Evolutionary conservation across 1,140 invertebrate genomes (phyloP).

Genomic region (Bombus pyrosoma): DNA sequence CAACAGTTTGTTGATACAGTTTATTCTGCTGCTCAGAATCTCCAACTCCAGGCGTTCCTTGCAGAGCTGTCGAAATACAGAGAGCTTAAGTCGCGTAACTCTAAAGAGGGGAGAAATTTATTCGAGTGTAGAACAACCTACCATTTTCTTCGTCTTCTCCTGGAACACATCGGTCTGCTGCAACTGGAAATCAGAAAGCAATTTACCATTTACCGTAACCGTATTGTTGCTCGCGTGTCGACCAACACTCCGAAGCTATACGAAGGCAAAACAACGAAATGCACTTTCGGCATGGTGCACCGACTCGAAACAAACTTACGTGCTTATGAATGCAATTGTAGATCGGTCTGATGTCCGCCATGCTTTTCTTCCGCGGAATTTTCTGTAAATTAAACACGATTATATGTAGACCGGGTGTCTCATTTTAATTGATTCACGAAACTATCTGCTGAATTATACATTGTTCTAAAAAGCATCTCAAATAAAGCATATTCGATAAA

Average conservation of each 20-base stretch:
- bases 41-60: conserved; percentile 78
- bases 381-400: conserved; percentile 69
- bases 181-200: conserved; percentile 72
- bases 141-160: conserved; percentile 77
- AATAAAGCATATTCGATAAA: no score
- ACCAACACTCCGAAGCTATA: background rate
- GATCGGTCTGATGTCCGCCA: conserved; percentile 75
- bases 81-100: background rate
- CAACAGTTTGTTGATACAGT: conserved; percentile 76
- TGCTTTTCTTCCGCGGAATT: conserved; percentile 76
- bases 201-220: conserved; percentile 61
- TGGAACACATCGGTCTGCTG: conserved; percentile 76
- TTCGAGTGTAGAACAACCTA: conserved; percentile 56
- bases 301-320: conserved; percentile 73
- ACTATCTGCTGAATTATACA: background rate
- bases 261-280: conserved; percentile 40
- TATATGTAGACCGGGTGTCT: background rate
- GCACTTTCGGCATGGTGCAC: conserved; percentile 13
- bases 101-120: conserved; percentile 1
- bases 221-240: conserved; percentile 11
- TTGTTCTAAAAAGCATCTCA: no score
- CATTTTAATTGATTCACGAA: no score
- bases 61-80: conserved; percentile 68
- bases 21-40: conserved; percentile 76
- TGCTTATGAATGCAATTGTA: conserved; percentile 80